phyloP scores from a whole-genome alignment of 1,140 invertebrate genomes.

The Limonius californicus region DNA sequence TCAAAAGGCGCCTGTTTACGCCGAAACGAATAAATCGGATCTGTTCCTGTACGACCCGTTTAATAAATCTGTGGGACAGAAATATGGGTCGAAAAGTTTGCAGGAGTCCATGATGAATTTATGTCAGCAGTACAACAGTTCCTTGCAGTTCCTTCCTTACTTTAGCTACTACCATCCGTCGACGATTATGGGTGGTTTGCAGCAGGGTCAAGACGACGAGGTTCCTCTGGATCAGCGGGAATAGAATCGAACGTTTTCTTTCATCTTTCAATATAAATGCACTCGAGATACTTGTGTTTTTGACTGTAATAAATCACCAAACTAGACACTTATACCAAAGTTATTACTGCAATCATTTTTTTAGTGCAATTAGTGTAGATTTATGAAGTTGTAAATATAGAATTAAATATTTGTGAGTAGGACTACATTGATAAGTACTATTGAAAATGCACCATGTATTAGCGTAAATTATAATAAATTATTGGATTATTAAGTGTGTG shows the following conservation, averaged over 20 bases:
- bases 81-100: constrained; percentile 38
- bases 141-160: constrained; percentile 45
- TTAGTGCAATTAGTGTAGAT: not conserved
- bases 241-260: not conserved
- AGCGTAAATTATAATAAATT: too few relatives aligned
- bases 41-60: constrained; percentile 43
- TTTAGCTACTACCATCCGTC: constrained; percentile 47
- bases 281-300: too few relatives aligned
- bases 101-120: constrained; percentile 46
- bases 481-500: too few relatives aligned
- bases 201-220: constrained; percentile 19
- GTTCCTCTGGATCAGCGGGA: not conserved
- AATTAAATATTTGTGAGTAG: too few relatives aligned
- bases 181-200: constrained; percentile 8
- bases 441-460: too few relatives aligned
- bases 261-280: too few relatives aligned
- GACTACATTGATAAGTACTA: too few relatives aligned
- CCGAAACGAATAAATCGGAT: constrained; percentile 36
- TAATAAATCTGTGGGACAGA: constrained; percentile 35
- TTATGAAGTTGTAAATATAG: not conserved
- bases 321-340: too few relatives aligned
- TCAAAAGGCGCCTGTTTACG: constrained; percentile 34
- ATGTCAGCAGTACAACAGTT: constrained; percentile 46
- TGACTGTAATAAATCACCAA: too few relatives aligned
- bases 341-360: too few relatives aligned